These are phyloP conservation scores for Megamerina dolium DNA, from an alignment of 2,888 invertebrate species.

Conservation along the genomic window DNA sequence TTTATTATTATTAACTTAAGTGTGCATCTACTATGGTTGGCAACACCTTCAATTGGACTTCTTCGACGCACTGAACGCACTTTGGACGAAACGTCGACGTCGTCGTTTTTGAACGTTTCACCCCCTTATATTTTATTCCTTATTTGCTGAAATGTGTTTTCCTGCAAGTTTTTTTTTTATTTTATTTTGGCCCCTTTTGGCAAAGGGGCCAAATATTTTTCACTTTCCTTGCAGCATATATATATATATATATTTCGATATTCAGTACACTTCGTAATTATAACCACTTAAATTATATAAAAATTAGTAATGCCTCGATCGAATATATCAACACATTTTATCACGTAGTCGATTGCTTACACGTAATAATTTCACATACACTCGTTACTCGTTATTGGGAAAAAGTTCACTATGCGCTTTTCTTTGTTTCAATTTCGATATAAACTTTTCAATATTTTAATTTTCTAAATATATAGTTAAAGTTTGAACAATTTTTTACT, in stretches of 20 bases:
- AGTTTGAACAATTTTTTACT: too few species aligned
- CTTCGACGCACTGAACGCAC: neutral
- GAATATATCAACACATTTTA: conserved; percentile 14
- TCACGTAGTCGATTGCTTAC: conserved; percentile 9
- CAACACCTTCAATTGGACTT: too few species aligned
- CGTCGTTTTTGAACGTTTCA: conserved; percentile 1
- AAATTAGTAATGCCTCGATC: neutral
- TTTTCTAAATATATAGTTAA: too few species aligned
- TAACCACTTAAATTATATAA: neutral
- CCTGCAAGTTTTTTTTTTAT: conserved; percentile 1
- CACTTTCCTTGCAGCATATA: conserved; percentile 1
- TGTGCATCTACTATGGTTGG: too few species aligned
- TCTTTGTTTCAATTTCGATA: too few species aligned
- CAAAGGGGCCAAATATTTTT: conserved; percentile 16
- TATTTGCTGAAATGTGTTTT: conserved; percentile 10
- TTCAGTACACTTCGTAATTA: neutral
- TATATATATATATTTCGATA: neutral
- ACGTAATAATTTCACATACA: conserved; percentile 11
- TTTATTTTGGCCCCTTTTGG: conserved; percentile 18
- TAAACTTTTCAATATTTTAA: too few species aligned
- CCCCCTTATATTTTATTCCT: conserved; percentile 1
- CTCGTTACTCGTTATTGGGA: neutral
- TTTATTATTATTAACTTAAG: too few species aligned
- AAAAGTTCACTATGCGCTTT: too few species aligned
- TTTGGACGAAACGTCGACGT: conserved; percentile 3